phyloP scores from a whole-genome alignment of 2,888 invertebrate species.

The Peribatodes rhomboidaria region DNA sequence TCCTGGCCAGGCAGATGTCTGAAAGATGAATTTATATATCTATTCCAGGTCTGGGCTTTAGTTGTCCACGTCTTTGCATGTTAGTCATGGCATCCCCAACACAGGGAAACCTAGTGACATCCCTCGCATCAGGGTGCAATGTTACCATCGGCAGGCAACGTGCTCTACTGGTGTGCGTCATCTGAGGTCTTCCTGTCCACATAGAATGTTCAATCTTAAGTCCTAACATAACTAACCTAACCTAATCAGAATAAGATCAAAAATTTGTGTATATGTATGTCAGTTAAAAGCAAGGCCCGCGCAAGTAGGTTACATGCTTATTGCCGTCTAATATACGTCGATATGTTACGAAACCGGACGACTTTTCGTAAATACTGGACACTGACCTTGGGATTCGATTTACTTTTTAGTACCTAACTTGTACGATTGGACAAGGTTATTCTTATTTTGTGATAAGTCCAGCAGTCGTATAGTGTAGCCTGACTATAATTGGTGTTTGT shows the following conservation, averaged over 20 bases:
- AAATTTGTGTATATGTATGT: background rate
- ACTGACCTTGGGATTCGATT: slow-evolving; percentile 39
- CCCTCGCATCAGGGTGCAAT: too few species aligned
- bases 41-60: too few species aligned
- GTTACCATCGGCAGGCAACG: too few species aligned
- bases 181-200: too few species aligned
- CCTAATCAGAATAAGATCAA: background rate
- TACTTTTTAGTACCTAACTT: slow-evolving; percentile 11
- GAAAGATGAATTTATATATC: too few species aligned
- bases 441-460: background rate
- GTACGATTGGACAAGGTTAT: background rate
- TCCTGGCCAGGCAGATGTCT: too few species aligned
- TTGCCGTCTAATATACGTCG: slow-evolving; percentile 41
- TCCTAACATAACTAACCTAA: background rate
- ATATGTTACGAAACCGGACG: slow-evolving; percentile 40
- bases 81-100: too few species aligned
- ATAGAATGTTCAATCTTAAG: too few species aligned
- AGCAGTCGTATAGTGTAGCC: background rate
- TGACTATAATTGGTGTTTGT: too few species aligned
- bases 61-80: too few species aligned
- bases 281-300: slow-evolving; percentile 16
- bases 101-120: too few species aligned
- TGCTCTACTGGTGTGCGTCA: too few species aligned
- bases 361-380: slow-evolving; percentile 40
- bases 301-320: slow-evolving; percentile 31